Conservation (phyloP, 35 echinoderm and acorn worm species). For the Eucidaris tribuloides region DNA sequence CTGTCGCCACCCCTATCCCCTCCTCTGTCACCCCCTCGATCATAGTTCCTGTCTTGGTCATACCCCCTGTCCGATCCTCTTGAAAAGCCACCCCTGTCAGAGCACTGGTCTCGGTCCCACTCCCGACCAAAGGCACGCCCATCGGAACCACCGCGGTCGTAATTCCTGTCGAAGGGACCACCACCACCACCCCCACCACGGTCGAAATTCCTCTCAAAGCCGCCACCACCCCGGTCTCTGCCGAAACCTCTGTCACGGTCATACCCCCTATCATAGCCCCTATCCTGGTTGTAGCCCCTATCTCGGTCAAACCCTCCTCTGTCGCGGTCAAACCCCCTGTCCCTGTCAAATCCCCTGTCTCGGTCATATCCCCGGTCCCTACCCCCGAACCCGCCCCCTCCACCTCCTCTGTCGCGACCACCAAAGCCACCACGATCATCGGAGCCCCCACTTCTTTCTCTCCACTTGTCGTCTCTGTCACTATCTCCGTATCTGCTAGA, state of each 20-base stretch:
- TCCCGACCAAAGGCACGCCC: slow-evolving; percentile 21
- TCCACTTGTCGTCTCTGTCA: slow-evolving; percentile 19
- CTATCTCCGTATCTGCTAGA: neutral
- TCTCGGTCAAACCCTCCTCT: neutral
- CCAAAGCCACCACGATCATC: neutral
- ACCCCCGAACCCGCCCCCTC: neutral
- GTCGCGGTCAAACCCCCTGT: neutral
- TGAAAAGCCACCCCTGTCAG: neutral
- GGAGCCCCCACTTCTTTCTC: neutral
- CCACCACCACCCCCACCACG: neutral
- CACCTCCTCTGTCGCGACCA: neutral
- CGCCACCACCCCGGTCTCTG: neutral
- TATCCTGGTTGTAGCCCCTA: neutral
- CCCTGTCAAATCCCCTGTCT: slow-evolving; percentile 31
- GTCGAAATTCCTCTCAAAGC: slow-evolving; percentile 2
- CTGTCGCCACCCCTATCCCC: neutral
- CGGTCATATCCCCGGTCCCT: slow-evolving; percentile 9
- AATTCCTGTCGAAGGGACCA: slow-evolving; percentile 3
- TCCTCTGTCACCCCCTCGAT: slow-evolving; percentile 1
- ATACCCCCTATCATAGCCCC: neutral
- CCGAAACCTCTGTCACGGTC: neutral
- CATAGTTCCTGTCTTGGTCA: slow-evolving; percentile 18
- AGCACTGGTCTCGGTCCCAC: neutral
- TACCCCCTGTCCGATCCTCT: neutral
- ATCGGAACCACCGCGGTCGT: slow-evolving; percentile 1